Conservation (phyloP, 2,888 invertebrate species). For the Apotomis betuletana region DNA sequence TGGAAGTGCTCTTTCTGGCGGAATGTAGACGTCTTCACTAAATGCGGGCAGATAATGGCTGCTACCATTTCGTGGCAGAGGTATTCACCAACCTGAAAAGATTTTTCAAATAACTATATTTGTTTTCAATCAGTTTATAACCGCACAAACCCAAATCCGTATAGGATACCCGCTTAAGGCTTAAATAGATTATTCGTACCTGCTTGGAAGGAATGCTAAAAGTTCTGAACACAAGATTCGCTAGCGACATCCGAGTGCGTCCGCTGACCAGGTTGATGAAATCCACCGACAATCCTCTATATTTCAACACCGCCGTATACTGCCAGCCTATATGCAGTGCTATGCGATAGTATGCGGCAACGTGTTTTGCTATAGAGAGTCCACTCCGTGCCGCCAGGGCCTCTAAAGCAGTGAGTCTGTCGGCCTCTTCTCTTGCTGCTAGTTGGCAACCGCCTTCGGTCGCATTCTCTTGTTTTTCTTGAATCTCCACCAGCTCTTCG, state of each 20-base stretch:
- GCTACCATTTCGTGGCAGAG: constrained; percentile 85
- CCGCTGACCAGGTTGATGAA: constrained; percentile 78
- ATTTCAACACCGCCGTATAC: constrained; percentile 74
- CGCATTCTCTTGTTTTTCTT: constrained; percentile 70
- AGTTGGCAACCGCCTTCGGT: constrained; percentile 63
- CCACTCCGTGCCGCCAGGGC: constrained; percentile 72
- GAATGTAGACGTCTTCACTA: constrained; percentile 77
- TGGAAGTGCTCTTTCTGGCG: constrained; percentile 80
- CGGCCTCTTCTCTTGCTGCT: constrained; percentile 75
- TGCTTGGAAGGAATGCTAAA: constrained; percentile 76
- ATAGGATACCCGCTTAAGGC: too few relatives aligned
- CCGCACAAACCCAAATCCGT: too few relatives aligned
- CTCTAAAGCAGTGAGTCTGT: constrained; percentile 72
- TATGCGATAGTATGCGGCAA: constrained; percentile 75
- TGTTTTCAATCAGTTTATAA: too few relatives aligned
- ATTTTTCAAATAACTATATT: too few relatives aligned
- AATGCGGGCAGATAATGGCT: constrained; percentile 79
- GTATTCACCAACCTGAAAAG: constrained; percentile 84
- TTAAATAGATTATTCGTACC: constrained; percentile 51
- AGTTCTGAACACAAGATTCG: constrained; percentile 77
- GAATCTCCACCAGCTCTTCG: constrained; percentile 76
- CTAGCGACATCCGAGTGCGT: constrained; percentile 73
- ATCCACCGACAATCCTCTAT: constrained; percentile 72
- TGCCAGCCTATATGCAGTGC: constrained; percentile 78
- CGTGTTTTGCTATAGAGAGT: constrained; percentile 71